These are phyloP conservation scores for Drosophila seguyi DNA, from an alignment of 1,140 invertebrate genomes.

Conservation along the genomic window DNA sequence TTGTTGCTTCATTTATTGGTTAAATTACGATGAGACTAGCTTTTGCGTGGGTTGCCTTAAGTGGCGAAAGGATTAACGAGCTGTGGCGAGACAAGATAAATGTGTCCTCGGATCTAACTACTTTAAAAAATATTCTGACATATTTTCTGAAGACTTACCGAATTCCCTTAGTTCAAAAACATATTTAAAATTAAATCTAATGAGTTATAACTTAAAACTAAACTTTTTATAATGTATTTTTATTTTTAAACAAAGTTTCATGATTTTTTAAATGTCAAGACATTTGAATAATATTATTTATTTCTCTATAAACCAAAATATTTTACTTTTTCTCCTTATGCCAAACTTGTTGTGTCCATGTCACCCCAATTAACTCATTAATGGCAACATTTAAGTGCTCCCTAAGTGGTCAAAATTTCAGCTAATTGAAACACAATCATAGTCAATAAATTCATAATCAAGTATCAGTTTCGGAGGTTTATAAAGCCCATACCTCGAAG, in stretches of 20 bases:
- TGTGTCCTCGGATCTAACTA: not conserved
- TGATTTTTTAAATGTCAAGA: not conserved
- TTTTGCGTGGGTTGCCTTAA: conserved; percentile 9
- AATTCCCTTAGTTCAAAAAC: too few relatives aligned
- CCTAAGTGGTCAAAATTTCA: not conserved
- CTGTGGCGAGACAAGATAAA: not conserved
- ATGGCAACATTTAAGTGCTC: not conserved
- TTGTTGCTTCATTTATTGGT: conserved; percentile 66
- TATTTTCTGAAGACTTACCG: not conserved
- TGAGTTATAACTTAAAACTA: too few relatives aligned
- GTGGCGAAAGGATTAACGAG: conserved; percentile 43
- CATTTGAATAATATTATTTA: not conserved
- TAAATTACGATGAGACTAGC: conserved; percentile 27
- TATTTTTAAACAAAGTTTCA: not conserved
- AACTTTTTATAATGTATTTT: not conserved
- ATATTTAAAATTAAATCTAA: not conserved
- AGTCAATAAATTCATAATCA: not conserved
- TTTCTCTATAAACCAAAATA: not conserved
- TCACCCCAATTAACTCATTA: not conserved
- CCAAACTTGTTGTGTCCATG: too few relatives aligned
- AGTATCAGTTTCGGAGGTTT: not conserved
- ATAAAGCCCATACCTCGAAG: not conserved
- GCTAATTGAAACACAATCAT: conserved; percentile 6
- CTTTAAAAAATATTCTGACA: not conserved
- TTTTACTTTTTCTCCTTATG: not conserved